Percentiles rank a stretch among this genome's conserved stretches.
Evolutionary conservation across 2,113 vertebrate species (phyloP).

Genomic region (Silurus asotus): DNA sequence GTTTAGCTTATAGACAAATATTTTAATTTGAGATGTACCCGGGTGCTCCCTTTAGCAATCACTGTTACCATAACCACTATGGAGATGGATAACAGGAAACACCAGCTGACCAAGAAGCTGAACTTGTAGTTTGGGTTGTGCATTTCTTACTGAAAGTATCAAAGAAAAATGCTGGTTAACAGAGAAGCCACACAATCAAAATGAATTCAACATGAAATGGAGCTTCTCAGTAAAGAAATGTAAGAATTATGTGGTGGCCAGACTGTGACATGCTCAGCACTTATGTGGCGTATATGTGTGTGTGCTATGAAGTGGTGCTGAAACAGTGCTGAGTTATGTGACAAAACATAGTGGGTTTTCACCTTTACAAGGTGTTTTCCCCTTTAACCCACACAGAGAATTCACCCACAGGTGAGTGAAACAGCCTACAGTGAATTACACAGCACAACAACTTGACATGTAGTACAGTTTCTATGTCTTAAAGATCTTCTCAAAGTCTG

Average conservation of each 20-base stretch:
- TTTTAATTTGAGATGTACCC: conserved; percentile 46
- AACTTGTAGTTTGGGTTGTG: conserved; percentile 45
- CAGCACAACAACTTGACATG: conserved; percentile 18
- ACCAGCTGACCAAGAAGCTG: conserved; percentile 67
- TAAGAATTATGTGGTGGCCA: neutral
- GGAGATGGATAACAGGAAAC: conserved; percentile 64
- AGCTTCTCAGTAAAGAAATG: neutral
- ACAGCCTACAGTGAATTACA: conserved; percentile 29
- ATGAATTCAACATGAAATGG: neutral
- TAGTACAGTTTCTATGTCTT: neutral
- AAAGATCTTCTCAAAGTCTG: conserved; percentile 25
- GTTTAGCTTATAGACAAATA: neutral
- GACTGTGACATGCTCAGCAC: neutral
- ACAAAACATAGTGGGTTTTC: conserved; percentile 29
- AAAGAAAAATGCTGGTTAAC: neutral
- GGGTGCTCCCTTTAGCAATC: conserved; percentile 40
- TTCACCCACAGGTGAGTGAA: conserved; percentile 48
- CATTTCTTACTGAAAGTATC: conserved; percentile 24
- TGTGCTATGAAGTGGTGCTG: neutral
- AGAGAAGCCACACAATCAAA: neutral
- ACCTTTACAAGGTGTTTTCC: conserved; percentile 43
- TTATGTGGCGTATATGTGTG: neutral
- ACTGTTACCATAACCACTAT: conserved; percentile 56
- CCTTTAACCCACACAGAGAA: conserved; percentile 40
- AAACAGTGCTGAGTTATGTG: conserved; percentile 27